phyloP scores from a whole-genome alignment of 2,113 vertebrate genomes.

The Rhineura floridana region DNA sequence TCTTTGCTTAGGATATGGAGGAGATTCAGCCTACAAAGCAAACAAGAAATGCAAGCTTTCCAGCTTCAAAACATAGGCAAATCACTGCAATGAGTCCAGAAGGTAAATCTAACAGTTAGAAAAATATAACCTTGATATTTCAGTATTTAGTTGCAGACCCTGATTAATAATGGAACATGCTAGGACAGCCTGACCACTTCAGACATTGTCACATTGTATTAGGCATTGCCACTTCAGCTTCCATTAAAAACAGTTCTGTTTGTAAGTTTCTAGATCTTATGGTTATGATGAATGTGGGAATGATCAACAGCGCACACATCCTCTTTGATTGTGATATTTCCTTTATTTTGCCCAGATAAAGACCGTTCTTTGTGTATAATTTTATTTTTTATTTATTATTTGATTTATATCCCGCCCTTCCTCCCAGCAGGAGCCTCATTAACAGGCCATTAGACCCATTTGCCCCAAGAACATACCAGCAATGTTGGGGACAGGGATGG shows the following conservation, averaged over 20 bases:
- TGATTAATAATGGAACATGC: background rate
- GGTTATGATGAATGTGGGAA: background rate
- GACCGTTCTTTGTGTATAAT: no score
- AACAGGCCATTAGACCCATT: no score
- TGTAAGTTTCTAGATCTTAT: background rate
- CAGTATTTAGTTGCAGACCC: background rate
- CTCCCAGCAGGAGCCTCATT: no score
- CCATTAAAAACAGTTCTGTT: background rate
- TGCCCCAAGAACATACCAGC: no score
- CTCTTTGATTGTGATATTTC: background rate
- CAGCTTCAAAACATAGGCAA: background rate
- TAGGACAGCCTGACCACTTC: background rate
- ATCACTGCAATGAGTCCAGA: background rate
- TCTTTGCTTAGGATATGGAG: background rate
- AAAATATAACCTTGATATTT: background rate
- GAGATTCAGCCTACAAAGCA: background rate
- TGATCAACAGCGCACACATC: background rate
- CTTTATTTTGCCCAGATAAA: background rate
- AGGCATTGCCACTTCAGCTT: background rate
- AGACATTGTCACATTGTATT: background rate
- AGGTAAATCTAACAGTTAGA: background rate
- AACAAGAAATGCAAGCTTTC: background rate
- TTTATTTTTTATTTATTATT: no score
- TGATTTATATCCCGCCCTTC: no score
- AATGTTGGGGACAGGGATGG: no score